Evolutionary conservation across 2,888 invertebrate species (phyloP).

Genomic region (Folsomia manolachei): DNA sequence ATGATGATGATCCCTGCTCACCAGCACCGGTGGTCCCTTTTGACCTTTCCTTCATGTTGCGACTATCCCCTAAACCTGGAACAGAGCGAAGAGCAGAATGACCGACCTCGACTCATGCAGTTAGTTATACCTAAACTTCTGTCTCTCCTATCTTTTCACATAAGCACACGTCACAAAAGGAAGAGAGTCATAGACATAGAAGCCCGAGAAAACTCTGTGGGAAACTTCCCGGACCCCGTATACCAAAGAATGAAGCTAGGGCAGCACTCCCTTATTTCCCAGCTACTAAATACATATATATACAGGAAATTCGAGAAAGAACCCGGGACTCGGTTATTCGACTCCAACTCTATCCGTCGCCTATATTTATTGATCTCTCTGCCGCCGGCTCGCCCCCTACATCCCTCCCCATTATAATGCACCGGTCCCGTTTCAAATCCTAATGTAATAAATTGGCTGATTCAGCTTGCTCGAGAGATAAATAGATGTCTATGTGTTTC

Average conservation of each 20-base stretch:
- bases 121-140: not conserved
- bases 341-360: not conserved
- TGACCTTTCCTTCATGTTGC: not conserved
- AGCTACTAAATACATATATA: not conserved
- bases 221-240: no score
- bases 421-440: constrained; percentile 7
- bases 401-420: not conserved
- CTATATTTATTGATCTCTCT: constrained; percentile 18
- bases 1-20: not conserved
- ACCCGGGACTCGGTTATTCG: constrained; percentile 18
- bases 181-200: not conserved
- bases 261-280: constrained; percentile 8
- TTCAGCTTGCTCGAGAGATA: not conserved
- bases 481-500: not conserved
- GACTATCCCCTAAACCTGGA: not conserved
- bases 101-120: constrained; percentile 7
- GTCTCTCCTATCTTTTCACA: no score
- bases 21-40: not conserved
- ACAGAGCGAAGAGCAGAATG: constrained; percentile 3
- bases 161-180: constrained; percentile 18
- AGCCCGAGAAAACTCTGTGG: constrained; percentile 2
- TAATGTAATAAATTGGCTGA: not conserved
- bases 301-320: not conserved
- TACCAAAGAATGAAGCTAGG: not conserved
- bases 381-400: constrained; percentile 15